phyloP scores from a whole-genome alignment of 2,113 vertebrate genomes.

The Callipepla squamata region DNA sequence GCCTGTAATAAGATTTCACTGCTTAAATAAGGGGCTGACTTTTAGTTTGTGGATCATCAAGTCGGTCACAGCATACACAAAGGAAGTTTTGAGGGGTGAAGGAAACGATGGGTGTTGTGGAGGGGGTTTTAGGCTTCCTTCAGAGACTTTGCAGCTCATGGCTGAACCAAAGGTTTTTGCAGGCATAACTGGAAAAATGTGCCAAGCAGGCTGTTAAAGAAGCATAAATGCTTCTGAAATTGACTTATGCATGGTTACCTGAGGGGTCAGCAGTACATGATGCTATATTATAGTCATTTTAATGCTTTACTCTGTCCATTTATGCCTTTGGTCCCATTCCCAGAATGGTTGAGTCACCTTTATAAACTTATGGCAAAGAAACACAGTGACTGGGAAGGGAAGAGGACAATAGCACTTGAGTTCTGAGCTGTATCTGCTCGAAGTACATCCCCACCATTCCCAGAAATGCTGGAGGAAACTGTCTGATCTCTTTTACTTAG shows the following conservation, averaged over 20 bases:
- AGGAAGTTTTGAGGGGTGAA: neutral
- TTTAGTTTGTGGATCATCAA: slow-evolving; percentile 17
- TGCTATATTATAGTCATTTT: slow-evolving; percentile 41
- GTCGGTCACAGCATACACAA: neutral
- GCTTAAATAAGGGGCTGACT: slow-evolving; percentile 19
- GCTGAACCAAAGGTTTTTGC: neutral
- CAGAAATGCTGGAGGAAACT: neutral
- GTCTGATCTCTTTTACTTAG: neutral
- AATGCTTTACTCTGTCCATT: slow-evolving; percentile 34
- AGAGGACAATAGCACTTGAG: accelerated
- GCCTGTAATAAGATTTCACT: neutral
- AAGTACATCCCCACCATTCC: neutral
- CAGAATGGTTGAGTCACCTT: slow-evolving; percentile 51
- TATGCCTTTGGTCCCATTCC: slow-evolving; percentile 53
- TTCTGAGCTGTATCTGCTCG: accelerated
- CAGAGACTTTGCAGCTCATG: neutral
- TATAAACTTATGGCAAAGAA: neutral
- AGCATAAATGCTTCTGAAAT: neutral
- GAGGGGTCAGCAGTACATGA: slow-evolving; percentile 39
- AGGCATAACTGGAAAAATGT: neutral
- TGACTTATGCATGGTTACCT: slow-evolving; percentile 47
- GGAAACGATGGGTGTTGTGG: neutral
- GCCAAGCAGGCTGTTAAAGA: neutral
- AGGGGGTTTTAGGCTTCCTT: neutral
- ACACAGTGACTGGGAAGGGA: neutral